phyloP scores from a whole-genome alignment of 2,113 vertebrate species.

The Piliocolobus tephrosceles region DNA sequence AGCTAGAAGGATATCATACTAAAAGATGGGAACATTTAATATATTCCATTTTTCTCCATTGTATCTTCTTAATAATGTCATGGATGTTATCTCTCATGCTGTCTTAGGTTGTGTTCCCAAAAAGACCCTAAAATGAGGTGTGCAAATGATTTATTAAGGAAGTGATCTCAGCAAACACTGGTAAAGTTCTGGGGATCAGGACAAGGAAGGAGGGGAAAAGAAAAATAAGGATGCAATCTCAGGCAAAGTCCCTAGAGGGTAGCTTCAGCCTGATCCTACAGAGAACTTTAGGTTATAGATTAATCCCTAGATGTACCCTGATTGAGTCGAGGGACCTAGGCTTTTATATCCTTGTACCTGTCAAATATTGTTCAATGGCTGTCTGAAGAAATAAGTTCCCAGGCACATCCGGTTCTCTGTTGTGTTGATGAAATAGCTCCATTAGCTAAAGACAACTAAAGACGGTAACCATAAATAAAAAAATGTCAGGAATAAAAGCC shows the following conservation, averaged over 20 bases:
- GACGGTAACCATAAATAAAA: background rate
- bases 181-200: background rate
- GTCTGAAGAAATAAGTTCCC: background rate
- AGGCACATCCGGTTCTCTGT: background rate
- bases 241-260: background rate
- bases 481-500: background rate
- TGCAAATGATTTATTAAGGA: background rate
- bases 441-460: background rate
- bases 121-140: background rate
- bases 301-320: background rate
- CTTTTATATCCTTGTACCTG: background rate
- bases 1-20: background rate
- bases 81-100: background rate
- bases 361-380: background rate
- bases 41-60: background rate
- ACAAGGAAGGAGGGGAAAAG: background rate
- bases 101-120: background rate
- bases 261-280: background rate
- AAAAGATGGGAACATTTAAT: background rate
- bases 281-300: background rate
- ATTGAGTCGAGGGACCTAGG: background rate
- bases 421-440: background rate
- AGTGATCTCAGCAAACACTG: background rate
- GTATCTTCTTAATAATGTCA: background rate
- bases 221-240: too few species aligned